These are phyloP conservation scores for Megaceryle torquata DNA, from an alignment of 2,113 vertebrate species.

Conservation along the genomic window DNA sequence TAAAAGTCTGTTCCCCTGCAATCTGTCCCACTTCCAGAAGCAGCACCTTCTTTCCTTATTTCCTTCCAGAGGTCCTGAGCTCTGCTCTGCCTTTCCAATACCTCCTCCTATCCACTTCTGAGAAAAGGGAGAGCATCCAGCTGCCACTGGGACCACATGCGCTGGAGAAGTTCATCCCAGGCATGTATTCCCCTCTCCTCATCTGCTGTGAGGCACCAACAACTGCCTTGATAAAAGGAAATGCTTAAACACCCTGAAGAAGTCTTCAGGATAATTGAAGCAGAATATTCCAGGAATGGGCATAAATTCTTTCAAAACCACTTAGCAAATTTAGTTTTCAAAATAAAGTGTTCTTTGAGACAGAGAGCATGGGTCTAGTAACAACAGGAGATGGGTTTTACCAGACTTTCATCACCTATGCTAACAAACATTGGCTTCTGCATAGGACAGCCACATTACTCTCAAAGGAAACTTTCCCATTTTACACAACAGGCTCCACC, in stretches of 20 bases:
- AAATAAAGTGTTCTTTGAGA: background rate
- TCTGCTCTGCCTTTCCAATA: background rate
- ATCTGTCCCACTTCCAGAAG: background rate
- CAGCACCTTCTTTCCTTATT: too few species aligned
- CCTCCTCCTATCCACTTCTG: background rate
- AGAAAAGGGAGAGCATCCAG: background rate
- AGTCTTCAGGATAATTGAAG: background rate
- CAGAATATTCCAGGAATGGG: background rate
- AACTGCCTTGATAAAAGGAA: background rate
- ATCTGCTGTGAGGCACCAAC: background rate
- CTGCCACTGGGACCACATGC: fast-evolving
- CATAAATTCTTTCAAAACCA: background rate
- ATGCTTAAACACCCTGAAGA: background rate
- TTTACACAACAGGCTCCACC: background rate
- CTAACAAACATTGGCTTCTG: background rate
- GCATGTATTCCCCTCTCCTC: background rate
- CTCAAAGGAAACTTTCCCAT: fast-evolving
- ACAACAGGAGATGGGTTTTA: background rate
- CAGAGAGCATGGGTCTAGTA: too few species aligned
- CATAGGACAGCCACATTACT: fast-evolving
- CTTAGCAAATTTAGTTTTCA: background rate
- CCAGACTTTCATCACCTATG: fast-evolving
- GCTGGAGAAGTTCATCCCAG: background rate
- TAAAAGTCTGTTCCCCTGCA: background rate
- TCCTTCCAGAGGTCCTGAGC: background rate